Evolutionary conservation across 2,888 invertebrate genomes (phyloP).

Genomic region (Chloromyia formosa): DNA sequence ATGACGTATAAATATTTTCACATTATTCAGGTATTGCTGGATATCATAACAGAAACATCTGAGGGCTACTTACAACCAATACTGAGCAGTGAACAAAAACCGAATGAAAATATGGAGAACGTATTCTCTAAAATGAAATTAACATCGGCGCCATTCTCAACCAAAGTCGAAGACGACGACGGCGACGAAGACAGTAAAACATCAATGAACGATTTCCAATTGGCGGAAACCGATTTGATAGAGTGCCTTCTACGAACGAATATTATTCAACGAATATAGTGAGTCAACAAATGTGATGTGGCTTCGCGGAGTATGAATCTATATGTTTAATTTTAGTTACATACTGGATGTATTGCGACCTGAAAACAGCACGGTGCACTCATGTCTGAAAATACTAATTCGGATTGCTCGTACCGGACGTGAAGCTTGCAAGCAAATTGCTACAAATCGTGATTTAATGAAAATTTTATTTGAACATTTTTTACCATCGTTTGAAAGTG

Average conservation of each 20-base stretch:
- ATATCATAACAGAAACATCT: conserved; percentile 73
- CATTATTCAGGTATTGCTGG: conserved; percentile 68
- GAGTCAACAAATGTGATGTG: conserved; percentile 47
- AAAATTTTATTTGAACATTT: conserved; percentile 70
- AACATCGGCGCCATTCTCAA: conserved; percentile 55
- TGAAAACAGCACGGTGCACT: conserved; percentile 75
- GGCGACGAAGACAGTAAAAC: conserved; percentile 65
- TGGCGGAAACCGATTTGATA: conserved; percentile 84
- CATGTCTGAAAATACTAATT: conserved; percentile 80
- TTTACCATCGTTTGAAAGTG: conserved; percentile 55
- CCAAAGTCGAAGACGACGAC: conserved; percentile 58
- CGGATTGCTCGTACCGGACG: conserved; percentile 81
- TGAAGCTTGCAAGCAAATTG: conserved; percentile 71
- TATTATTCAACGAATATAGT: conserved; percentile 77
- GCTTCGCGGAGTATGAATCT: too few species aligned
- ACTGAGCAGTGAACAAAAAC: conserved; percentile 65
- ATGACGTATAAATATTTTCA: too few species aligned
- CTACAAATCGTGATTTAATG: conserved; percentile 72
- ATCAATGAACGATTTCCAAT: conserved; percentile 85
- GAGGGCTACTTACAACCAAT: conserved; percentile 73
- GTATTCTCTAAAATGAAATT: conserved; percentile 64
- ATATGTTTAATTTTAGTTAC: conserved; percentile 67
- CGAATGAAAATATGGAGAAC: conserved; percentile 67
- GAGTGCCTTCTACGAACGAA: conserved; percentile 78
- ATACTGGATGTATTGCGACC: conserved; percentile 77